Percentiles rank a stretch among this genome's conserved stretches.
Conservation (phyloP, 2,888 invertebrate genomes). For the Synanthedon formicaeformis region DNA sequence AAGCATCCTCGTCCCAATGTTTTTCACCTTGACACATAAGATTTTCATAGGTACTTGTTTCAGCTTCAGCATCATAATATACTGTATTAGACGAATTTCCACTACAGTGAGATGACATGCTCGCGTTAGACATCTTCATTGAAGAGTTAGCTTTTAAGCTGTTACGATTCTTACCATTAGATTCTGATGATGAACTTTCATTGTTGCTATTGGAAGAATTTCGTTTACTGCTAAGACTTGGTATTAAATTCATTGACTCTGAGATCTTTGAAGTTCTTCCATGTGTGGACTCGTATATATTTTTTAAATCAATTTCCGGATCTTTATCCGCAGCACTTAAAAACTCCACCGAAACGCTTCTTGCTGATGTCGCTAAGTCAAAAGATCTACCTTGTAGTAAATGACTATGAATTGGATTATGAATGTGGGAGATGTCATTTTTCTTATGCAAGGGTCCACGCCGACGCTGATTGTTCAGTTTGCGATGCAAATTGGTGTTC, state of each 20-base stretch:
- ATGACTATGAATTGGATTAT: slow-evolving; percentile 75
- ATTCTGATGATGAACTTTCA: slow-evolving; percentile 34
- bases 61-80: slow-evolving; percentile 61
- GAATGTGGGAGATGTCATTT: slow-evolving; percentile 78
- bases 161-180: slow-evolving; percentile 18
- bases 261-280: slow-evolving; percentile 70
- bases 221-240: slow-evolving; percentile 62
- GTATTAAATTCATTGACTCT: slow-evolving; percentile 61
- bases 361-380: slow-evolving; percentile 69
- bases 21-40: slow-evolving; percentile 73
- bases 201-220: slow-evolving; percentile 29
- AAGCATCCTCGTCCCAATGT: slow-evolving; percentile 85
- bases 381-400: slow-evolving; percentile 42
- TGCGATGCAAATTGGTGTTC: slow-evolving; percentile 63
- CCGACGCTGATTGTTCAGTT: slow-evolving; percentile 81
- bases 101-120: slow-evolving; percentile 63
- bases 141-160: slow-evolving; percentile 28
- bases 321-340: slow-evolving; percentile 76
- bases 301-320: slow-evolving; percentile 75
- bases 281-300: slow-evolving; percentile 78
- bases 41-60: slow-evolving; percentile 56
- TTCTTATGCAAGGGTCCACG: slow-evolving; percentile 71
- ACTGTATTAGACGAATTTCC: slow-evolving; percentile 62
- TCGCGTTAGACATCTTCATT: slow-evolving; percentile 49
- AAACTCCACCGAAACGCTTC: slow-evolving; percentile 76